Conservation (phyloP, 1,140 invertebrate genomes). For the honey bee (Apis mellifera) region DNA sequence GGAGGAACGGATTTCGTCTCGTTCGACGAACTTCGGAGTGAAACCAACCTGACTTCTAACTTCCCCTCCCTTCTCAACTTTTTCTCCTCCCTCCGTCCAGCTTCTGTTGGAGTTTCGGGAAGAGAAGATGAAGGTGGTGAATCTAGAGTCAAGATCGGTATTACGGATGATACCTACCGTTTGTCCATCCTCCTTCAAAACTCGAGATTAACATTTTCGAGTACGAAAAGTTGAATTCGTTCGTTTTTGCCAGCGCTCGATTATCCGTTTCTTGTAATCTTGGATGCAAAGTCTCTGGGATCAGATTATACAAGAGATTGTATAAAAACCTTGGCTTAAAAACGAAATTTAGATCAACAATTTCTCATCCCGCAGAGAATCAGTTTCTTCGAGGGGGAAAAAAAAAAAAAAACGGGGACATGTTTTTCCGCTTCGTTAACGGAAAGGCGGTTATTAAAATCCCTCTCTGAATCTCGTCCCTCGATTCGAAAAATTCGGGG, state of each 20-base stretch:
- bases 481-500: too few relatives aligned
- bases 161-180: too few relatives aligned
- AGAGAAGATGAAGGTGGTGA: background rate
- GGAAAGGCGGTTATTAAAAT: background rate
- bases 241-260: background rate
- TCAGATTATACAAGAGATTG: too few relatives aligned
- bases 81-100: background rate
- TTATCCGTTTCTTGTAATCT: background rate
- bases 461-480: too few relatives aligned
- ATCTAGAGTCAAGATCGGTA: background rate
- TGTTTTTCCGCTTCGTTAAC: background rate
- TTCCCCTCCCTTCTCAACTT: background rate
- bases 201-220: background rate
- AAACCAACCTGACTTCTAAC: slow-evolving; percentile 1
- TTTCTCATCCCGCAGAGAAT: too few relatives aligned
- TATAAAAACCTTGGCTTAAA: background rate
- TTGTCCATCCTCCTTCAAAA: too few relatives aligned
- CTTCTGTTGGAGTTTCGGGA: background rate
- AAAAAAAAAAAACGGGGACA: background rate
- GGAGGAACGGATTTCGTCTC: slow-evolving; percentile 10
- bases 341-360: slow-evolving; percentile 23
- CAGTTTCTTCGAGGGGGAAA: too few relatives aligned
- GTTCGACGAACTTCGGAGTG: slow-evolving; percentile 3
- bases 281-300: too few relatives aligned
- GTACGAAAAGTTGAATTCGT: background rate